Evolutionary conservation across 2,113 vertebrate genomes (phyloP), one percentile per base, ranked within the genome.

Genomic region (Cyanoliseus patagonus): DNA sequence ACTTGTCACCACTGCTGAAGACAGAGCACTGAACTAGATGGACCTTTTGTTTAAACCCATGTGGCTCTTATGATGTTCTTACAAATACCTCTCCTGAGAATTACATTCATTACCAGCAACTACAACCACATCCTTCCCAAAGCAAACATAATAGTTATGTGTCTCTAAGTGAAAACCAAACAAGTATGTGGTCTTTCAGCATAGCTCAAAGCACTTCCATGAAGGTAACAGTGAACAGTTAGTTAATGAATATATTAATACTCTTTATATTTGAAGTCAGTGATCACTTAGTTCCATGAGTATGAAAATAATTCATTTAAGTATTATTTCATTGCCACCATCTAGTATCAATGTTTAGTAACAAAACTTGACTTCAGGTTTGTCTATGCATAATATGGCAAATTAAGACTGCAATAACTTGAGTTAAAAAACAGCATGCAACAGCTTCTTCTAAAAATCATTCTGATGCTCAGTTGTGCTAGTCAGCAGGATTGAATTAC

Each of bases 401-500:
- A 96, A 92, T 92, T 77, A 80, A 83, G 82, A 70, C 73, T 63
- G 13, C 51, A 88, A 67, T 83, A 92, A 91, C 53, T 63, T 33
- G 15, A 83, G 44, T 62, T 59, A 49, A 91, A 92, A 94, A 91
- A 0, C 76, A 67, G 78, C 66, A 91, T 35, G 66, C 68, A 96
- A 77, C 55, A 85, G 73, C 82, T 92, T 83, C 84, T 92, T 93
- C 86, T 76, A 64, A 82, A 94, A 94, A 93, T 73, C 17, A 69
- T 86, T 92, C 47, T 42, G 51, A 63, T 63, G 75, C 41, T 96
- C 72, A 73, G 61, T 75, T 81, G 49, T 94, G 79, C 84, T 86
- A 75, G 80, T 94, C 91, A 95, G 91, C 68, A 96, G 89, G 91
- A 91, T 94, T 96, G 88, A 93, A 90, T 97, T 96, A 94, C 96